Conservation (phyloP, 2,797 vertebrate genomes). For the Arrhamphus sclerolepis region DNA sequence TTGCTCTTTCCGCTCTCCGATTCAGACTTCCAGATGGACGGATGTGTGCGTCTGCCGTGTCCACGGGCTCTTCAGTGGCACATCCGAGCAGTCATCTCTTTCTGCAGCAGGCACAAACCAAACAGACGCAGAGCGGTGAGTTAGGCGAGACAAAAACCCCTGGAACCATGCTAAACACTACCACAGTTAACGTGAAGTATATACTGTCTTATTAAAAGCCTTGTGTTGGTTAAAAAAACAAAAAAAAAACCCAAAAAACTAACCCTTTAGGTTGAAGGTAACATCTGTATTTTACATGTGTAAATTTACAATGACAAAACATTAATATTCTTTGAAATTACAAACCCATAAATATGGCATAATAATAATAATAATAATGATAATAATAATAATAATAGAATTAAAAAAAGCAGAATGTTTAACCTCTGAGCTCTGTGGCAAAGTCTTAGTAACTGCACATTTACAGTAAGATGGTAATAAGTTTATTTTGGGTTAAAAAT, state of each 20-base stretch:
- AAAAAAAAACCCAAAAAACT: background rate
- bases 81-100: constrained; percentile 96
- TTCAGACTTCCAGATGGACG: constrained; percentile 63
- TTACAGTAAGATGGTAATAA: no score
- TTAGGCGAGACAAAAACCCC: background rate
- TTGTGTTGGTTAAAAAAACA: background rate
- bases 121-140: background rate
- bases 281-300: no score
- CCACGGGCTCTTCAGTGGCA: constrained; percentile 86
- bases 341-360: no score
- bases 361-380: no score
- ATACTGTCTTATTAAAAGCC: background rate
- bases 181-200: background rate
- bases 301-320: no score
- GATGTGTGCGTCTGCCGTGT: constrained; percentile 44
- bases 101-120: constrained; percentile 77
- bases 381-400: no score
- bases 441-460: no score
- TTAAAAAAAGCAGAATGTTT: no score
- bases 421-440: no score
- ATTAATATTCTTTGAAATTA: no score
- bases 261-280: no score
- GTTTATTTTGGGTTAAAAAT: no score
- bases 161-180: background rate
- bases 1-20: constrained; percentile 60